Percentiles rank a stretch among this genome's conserved stretches.
phyloP scores from a whole-genome alignment of 35 echinoderm and acorn worm species.

The Apostichopus parvimensis region DNA sequence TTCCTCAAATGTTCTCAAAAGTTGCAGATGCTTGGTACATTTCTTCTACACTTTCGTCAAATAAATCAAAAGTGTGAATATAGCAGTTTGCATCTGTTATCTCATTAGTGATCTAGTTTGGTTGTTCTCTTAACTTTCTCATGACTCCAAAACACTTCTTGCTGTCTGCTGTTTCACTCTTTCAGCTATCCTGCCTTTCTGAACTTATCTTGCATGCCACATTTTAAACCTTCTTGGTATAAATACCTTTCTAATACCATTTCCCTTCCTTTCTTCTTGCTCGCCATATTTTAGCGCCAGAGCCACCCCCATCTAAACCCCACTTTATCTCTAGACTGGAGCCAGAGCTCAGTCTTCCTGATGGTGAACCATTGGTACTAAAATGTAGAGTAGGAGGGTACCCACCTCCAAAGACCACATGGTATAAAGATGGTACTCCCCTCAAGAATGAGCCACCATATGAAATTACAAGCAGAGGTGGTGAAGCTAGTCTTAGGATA shows the following conservation, averaged over 20 bases:
- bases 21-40: no score
- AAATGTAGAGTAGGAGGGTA: conserved; percentile 69
- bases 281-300: not conserved
- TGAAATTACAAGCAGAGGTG: conserved; percentile 59
- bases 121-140: not conserved
- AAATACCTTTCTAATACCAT: no score
- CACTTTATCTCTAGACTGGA: conserved; percentile 14
- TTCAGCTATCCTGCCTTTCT: no score
- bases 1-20: no score
- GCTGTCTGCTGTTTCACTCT: not conserved
- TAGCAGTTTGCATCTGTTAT: no score
- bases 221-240: no score
- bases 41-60: no score
- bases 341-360: conserved; percentile 30
- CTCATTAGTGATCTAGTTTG: no score
- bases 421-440: conserved; percentile 82
- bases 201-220: no score
- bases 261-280: not conserved
- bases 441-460: conserved; percentile 54
- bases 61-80: no score
- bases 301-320: conserved; percentile 40
- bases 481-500: conserved; percentile 59
- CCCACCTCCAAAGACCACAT: conserved; percentile 71
- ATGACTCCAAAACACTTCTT: no score
- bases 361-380: conserved; percentile 43